Percentiles rank a stretch among this genome's conserved stretches.
Evolutionary conservation across 2,113 vertebrate species (phyloP).

Genomic region (Cyprinodon tularosa): DNA sequence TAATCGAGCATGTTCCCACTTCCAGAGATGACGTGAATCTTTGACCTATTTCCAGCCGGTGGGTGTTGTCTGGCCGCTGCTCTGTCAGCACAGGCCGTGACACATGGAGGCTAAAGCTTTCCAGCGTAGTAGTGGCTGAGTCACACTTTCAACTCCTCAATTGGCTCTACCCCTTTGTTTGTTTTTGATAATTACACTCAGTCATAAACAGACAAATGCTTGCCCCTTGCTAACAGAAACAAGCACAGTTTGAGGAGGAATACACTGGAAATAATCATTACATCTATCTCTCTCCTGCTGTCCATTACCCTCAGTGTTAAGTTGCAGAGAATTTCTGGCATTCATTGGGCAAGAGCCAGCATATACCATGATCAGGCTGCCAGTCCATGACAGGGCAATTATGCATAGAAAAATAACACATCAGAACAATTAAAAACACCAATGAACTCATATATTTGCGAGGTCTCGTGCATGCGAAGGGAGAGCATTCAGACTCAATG

Average conservation of each 20-base stretch:
- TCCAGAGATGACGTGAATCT: constrained; percentile 56
- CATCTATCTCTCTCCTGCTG: neutral
- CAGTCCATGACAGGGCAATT: no score
- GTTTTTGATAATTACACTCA: neutral
- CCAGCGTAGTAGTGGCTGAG: constrained; percentile 48
- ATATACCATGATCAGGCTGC: no score
- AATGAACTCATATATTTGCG: no score
- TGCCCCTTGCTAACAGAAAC: neutral
- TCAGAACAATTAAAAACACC: no score
- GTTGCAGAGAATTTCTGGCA: no score
- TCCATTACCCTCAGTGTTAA: no score
- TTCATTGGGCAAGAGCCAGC: no score
- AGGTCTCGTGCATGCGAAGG: no score
- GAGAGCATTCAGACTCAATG: no score
- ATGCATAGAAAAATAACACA: no score
- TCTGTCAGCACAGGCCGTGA: constrained; percentile 37
- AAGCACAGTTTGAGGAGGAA: neutral
- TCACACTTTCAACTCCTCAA: constrained; percentile 31
- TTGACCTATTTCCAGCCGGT: constrained; percentile 83
- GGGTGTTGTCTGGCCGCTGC: constrained; percentile 47
- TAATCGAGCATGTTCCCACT: neutral
- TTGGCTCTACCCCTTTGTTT: constrained; percentile 13
- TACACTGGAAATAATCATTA: neutral
- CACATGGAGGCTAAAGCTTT: constrained; percentile 73
- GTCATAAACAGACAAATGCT: neutral